Percentiles rank a stretch among this genome's conserved stretches.
phyloP scores from a whole-genome alignment of 2,797 vertebrate species.

The Syngnathus acus region DNA sequence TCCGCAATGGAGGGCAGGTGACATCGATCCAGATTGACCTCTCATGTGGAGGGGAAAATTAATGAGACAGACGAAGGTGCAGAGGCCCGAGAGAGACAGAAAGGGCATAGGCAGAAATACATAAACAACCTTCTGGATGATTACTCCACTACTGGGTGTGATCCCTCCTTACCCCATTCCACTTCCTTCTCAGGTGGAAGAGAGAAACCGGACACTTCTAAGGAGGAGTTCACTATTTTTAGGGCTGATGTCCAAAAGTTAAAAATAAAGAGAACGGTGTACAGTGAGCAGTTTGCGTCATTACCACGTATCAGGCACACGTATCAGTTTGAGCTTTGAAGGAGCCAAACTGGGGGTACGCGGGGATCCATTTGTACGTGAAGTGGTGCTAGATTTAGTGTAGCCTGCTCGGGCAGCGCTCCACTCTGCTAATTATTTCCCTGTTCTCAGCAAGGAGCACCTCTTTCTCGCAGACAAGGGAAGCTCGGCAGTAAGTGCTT shows the following conservation, averaged over 20 bases:
- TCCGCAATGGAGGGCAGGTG: conserved; percentile 57
- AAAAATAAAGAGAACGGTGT: conserved; percentile 71
- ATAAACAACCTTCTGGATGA: conserved; percentile 56
- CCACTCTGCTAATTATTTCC: conserved; percentile 70
- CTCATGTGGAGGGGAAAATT: conserved; percentile 60
- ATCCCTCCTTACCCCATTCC: conserved; percentile 23
- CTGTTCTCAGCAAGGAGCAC: conserved; percentile 60
- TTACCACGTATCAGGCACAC: conserved; percentile 2
- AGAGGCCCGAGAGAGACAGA: conserved; percentile 26
- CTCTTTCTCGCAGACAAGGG: conserved; percentile 47
- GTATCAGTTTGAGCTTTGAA: background rate
- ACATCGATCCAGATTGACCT: conserved; percentile 65
- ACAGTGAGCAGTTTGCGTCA: conserved; percentile 49
- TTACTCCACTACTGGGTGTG: conserved; percentile 54
- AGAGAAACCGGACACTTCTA: conserved; percentile 68
- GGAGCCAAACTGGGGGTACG: background rate
- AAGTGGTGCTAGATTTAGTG: conserved; percentile 57
- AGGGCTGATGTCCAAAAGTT: conserved; percentile 57
- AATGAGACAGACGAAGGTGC: conserved; percentile 47
- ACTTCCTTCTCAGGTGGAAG: conserved; percentile 59
- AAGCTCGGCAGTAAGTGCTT: conserved; percentile 53
- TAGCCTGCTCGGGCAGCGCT: conserved; percentile 56
- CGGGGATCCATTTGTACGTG: conserved; percentile 46
- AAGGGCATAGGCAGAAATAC: conserved; percentile 26
- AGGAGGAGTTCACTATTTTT: conserved; percentile 61